Percentiles rank a stretch among this genome's conserved stretches.
Conservation (phyloP, 2,888 invertebrate species). For the Glomeris marginata region DNA sequence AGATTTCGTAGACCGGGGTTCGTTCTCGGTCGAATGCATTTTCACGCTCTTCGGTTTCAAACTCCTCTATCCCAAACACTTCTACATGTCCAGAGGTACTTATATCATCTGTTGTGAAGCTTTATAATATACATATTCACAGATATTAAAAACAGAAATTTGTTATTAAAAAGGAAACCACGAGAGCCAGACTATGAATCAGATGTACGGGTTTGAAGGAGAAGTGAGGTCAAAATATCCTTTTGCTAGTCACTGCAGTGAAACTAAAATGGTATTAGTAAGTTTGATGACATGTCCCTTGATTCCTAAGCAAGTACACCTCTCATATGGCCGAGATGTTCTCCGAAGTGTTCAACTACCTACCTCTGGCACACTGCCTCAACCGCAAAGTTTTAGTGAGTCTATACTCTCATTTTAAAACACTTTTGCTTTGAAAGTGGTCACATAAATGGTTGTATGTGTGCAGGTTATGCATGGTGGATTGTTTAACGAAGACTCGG, state of each 20-base stretch:
- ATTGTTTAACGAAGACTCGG: conserved; percentile 79
- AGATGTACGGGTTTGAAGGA: conserved; percentile 98
- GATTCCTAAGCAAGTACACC: conserved; percentile 40
- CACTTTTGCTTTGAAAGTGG: not conserved
- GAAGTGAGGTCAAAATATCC: conserved; percentile 87
- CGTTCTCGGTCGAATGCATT: conserved; percentile 98
- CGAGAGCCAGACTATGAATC: conserved; percentile 95
- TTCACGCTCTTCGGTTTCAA: conserved; percentile 95
- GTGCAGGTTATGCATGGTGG: conserved; percentile 92
- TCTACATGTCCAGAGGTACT: conserved; percentile 93
- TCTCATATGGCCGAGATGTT: conserved; percentile 92
- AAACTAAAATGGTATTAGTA: too few species aligned
- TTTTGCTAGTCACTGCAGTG: conserved; percentile 19
- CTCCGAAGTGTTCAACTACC: conserved; percentile 96
- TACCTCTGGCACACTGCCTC: conserved; percentile 90
- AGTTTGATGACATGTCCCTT: conserved; percentile 4
- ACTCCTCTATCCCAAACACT: conserved; percentile 85
- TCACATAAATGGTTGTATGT: not conserved
- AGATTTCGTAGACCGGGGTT: conserved; percentile 98
- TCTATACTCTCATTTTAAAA: conserved; percentile 7
- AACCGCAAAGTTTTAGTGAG: conserved; percentile 60
- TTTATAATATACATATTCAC: conserved; percentile 3
- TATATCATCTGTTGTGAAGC: conserved; percentile 12
- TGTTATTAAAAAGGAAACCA: conserved; percentile 64
- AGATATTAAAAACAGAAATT: too few species aligned